phyloP scores from a whole-genome alignment of 2,797 vertebrate species.

The Todus mexicanus region DNA sequence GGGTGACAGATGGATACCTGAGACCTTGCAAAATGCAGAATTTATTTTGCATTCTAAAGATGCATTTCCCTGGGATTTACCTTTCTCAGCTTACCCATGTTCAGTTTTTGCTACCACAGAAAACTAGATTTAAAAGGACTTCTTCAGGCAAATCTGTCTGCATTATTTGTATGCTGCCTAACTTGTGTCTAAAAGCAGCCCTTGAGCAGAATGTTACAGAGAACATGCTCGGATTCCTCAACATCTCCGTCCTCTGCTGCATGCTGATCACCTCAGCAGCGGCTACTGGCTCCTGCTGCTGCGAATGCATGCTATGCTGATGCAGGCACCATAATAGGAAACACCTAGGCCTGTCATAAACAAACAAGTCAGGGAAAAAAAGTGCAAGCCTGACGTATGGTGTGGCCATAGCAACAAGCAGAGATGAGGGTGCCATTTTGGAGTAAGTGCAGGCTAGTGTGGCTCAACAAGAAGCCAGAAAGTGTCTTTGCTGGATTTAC shows the following conservation, averaged over 20 bases:
- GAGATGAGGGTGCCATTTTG: conserved; percentile 28
- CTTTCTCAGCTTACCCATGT: neutral
- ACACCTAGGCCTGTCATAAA: conserved; percentile 42
- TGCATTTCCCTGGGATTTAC: neutral
- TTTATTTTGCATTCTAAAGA: neutral
- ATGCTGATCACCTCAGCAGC: conserved; percentile 72
- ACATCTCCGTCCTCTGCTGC: conserved; percentile 67
- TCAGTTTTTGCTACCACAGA: neutral
- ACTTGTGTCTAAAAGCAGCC: neutral
- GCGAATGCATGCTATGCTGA: neutral
- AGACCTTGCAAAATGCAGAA: neutral
- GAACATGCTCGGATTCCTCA: conserved; percentile 70
- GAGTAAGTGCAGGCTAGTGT: conserved; percentile 9
- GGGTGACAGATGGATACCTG: neutral
- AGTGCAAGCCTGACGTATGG: conserved; percentile 3
- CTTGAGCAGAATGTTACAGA: conserved; percentile 11
- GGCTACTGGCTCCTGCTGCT: neutral
- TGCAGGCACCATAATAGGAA: conserved; percentile 58
- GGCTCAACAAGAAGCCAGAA: conserved; percentile 28
- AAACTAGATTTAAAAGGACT: neutral
- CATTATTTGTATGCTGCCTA: neutral
- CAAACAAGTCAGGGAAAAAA: conserved; percentile 21
- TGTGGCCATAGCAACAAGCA: conserved; percentile 65
- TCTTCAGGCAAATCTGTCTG: neutral
- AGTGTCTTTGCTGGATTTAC: neutral